Percentiles rank a stretch among this genome's conserved stretches.
Conservation (phyloP, 2,888 invertebrate genomes). For the Lapara coniferarum region DNA sequence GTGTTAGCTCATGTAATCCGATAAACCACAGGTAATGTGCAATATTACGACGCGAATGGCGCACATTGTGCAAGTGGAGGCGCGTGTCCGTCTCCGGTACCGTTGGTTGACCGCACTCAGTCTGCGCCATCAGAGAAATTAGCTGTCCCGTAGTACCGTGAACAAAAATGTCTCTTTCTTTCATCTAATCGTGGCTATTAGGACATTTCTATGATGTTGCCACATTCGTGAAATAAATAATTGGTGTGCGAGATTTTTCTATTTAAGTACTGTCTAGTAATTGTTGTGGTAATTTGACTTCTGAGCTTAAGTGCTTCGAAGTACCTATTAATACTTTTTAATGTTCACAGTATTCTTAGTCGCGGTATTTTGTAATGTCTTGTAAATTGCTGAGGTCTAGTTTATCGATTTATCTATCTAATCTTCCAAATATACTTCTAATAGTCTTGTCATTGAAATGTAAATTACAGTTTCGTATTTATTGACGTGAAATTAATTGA, state of each 20-base stretch:
- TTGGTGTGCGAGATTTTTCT: neutral
- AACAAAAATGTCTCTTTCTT: neutral
- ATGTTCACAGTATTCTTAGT: neutral
- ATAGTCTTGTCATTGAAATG: neutral
- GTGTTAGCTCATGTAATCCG: slow-evolving; percentile 31
- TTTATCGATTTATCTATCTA: neutral
- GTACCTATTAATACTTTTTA: neutral
- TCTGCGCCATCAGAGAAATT: slow-evolving; percentile 14
- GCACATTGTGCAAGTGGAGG: slow-evolving; percentile 30
- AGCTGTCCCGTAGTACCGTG: neutral
- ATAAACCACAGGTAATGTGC: slow-evolving; percentile 33
- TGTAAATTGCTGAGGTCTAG: no score
- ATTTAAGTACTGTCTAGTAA: neutral
- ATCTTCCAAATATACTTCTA: neutral
- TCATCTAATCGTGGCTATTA: slow-evolving; percentile 4
- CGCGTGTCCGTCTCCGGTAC: slow-evolving; percentile 38
- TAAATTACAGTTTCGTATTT: neutral
- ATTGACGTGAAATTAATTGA: neutral
- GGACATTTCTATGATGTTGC: slow-evolving; percentile 1
- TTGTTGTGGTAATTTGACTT: neutral
- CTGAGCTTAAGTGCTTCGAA: neutral
- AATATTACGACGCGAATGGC: slow-evolving; percentile 23
- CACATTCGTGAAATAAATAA: neutral
- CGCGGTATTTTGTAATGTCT: neutral
- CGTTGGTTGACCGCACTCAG: slow-evolving; percentile 50